Evolutionary conservation across 2,888 invertebrate species (phyloP), one percentile per base, ranked within the genome.

Genomic region (Balanococcus diminutus): DNA sequence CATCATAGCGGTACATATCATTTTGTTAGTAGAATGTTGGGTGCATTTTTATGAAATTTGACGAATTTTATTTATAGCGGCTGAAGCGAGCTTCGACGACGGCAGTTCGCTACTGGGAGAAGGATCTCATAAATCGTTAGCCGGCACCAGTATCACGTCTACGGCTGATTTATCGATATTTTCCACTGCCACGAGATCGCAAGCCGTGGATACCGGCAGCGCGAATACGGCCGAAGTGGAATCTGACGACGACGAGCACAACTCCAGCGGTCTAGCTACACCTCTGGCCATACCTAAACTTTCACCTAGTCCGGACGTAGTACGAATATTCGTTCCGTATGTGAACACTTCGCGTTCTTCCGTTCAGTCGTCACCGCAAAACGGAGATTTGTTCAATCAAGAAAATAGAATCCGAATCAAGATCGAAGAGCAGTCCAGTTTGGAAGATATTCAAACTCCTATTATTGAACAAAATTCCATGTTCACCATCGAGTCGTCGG

Each of bases 131-230:
- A 93, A 95, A 85, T 96, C 95, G 83, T 91, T 96, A 87, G 95
- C 95, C 22, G 95, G 95, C 89, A 96, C 95, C 28, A 95, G 95
- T 88, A 94, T 95, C 84, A 96, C 95, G 39, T 95, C 95, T 83
- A 95, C 95, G 0, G 95, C 95, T 0, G 95, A 95, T 90, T 91
- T 95, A 87, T 95, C 95, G 88, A 94, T 95, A 88, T 94, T 95
- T 90, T 94, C 94, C 25, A 92, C 92, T 87, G 93, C 93, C 88
- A 94, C 94, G 14, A 92, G 94, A 85, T 94, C 94, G 14, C 94
- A 94, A 89, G 94, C 93, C 72, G 93, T 93, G 86, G 94, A 94
- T 90, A 94, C 94, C 22, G 94, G 94, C 90, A 94, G 94, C 91
- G 93, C 94, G 90, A 94, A 93, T 89, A 93, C 93, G 89, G 90